These are phyloP conservation scores for Tubiluchus corallicola DNA, from an alignment of 2,888 invertebrate species.

Conservation along the genomic window DNA sequence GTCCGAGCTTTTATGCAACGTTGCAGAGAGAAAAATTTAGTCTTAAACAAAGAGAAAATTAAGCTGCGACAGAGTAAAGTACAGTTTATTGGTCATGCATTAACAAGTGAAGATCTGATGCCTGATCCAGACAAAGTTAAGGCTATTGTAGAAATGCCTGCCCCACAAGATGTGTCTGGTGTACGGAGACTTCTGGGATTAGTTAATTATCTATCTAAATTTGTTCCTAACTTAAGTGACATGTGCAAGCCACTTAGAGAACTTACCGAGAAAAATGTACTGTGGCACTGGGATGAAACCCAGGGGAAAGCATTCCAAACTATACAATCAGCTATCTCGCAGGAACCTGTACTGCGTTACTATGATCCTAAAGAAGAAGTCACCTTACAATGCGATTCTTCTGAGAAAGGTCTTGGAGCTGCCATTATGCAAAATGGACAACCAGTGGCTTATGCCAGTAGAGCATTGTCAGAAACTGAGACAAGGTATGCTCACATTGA, in stretches of 20 bases:
- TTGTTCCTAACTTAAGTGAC: constrained; percentile 2
- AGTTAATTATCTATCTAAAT: constrained; percentile 2
- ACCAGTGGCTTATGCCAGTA: not conserved
- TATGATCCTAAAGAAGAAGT: not conserved
- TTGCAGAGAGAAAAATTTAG: constrained; percentile 9
- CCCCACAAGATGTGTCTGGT: constrained; percentile 11
- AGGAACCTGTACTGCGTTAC: not conserved
- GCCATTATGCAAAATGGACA: not conserved
- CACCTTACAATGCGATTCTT: not conserved
- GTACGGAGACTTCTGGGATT: constrained; percentile 10
- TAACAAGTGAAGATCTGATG: constrained; percentile 12
- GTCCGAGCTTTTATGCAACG: constrained; percentile 10
- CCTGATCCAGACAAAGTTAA: constrained; percentile 13
- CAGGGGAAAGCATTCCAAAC: constrained; percentile 4
- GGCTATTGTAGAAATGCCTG: constrained; percentile 13
- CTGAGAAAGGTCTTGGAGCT: not conserved
- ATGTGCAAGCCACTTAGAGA: not conserved
- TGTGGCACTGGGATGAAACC: constrained; percentile 4
- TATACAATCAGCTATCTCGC: not conserved
- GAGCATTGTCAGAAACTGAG: not conserved
- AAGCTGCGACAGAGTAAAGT: constrained; percentile 8
- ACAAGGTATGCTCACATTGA: not conserved
- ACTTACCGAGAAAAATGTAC: not conserved
- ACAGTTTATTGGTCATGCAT: not conserved
- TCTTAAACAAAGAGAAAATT: constrained; percentile 12